These are phyloP conservation scores for Gnathonemus longibarbis DNA, from an alignment of 2,113 vertebrate species.

Conservation along the genomic window DNA sequence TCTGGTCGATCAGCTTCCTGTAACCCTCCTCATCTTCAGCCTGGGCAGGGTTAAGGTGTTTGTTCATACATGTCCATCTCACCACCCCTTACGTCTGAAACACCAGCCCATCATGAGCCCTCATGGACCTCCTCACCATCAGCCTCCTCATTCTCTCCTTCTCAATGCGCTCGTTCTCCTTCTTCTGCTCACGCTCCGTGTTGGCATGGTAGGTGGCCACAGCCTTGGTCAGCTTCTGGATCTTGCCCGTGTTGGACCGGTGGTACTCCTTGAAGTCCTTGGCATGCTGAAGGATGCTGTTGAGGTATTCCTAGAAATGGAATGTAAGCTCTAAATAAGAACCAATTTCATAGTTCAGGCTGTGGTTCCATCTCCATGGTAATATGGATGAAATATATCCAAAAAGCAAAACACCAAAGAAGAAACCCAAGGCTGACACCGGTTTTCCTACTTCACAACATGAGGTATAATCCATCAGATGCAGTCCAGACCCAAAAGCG, in stretches of 20 bases:
- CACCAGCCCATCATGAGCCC: too few species aligned
- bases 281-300: slow-evolving; percentile 95
- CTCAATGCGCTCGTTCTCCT: slow-evolving; percentile 93
- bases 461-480: neutral
- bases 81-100: too few species aligned
- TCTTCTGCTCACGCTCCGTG: slow-evolving; percentile 96
- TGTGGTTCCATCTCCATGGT: neutral
- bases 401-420: neutral
- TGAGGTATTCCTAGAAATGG: slow-evolving; percentile 85
- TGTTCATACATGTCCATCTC: neutral
- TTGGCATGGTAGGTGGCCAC: slow-evolving; percentile 95
- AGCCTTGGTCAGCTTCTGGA: slow-evolving; percentile 92
- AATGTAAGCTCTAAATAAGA: neutral
- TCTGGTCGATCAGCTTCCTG: slow-evolving; percentile 95
- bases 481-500: neutral
- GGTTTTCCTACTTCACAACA: too few species aligned
- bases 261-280: slow-evolving; percentile 98
- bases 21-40: slow-evolving; percentile 96
- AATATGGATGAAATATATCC: neutral
- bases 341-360: neutral
- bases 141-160: slow-evolving; percentile 93
- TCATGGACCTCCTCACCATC: slow-evolving; percentile 63
- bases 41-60: slow-evolving; percentile 42
- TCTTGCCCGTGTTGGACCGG: slow-evolving; percentile 85
- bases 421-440: too few species aligned